Conservation (phyloP, 2,113 vertebrate genomes). For the Chinchilla lanigera region DNA sequence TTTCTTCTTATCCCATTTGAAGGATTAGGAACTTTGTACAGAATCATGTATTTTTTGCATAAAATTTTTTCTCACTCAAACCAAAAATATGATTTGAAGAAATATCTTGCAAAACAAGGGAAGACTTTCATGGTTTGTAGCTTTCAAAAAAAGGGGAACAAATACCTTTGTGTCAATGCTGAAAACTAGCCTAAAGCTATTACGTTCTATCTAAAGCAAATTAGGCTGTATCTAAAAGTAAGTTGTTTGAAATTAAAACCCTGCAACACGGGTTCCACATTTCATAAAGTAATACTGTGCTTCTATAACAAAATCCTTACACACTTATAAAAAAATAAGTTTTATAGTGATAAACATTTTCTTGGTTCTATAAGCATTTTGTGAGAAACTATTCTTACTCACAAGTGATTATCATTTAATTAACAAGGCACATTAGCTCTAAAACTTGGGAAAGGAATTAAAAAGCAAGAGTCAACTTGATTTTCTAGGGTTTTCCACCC, state of each 20-base stretch:
- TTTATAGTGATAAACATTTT: constrained; percentile 46
- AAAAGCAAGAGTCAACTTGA: not conserved
- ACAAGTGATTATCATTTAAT: constrained; percentile 8
- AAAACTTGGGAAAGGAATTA: not conserved
- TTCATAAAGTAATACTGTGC: constrained; percentile 25
- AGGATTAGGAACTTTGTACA: not conserved
- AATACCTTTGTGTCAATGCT: not conserved
- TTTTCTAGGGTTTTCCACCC: constrained; percentile 9
- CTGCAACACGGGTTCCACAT: not conserved
- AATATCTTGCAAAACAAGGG: constrained; percentile 23
- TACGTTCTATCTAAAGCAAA: not conserved
- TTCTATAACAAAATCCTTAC: constrained; percentile 24
- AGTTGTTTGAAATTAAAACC: not conserved
- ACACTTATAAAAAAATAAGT: not conserved
- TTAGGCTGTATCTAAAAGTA: constrained; percentile 1
- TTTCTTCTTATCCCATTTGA: constrained; percentile 9
- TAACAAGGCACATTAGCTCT: constrained; percentile 3
- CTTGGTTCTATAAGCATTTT: constrained; percentile 27
- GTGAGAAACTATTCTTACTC: constrained; percentile 41
- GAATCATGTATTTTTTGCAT: constrained; percentile 5
- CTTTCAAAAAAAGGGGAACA: constrained; percentile 12
- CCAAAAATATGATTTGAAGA: constrained; percentile 33
- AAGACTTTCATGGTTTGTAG: constrained; percentile 20
- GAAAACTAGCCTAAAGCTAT: not conserved
- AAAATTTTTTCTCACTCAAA: constrained; percentile 50